Base-by-base conservation (phyloP, 2,797 vertebrate species). In the Phyllotis vaccarum region DNA sequence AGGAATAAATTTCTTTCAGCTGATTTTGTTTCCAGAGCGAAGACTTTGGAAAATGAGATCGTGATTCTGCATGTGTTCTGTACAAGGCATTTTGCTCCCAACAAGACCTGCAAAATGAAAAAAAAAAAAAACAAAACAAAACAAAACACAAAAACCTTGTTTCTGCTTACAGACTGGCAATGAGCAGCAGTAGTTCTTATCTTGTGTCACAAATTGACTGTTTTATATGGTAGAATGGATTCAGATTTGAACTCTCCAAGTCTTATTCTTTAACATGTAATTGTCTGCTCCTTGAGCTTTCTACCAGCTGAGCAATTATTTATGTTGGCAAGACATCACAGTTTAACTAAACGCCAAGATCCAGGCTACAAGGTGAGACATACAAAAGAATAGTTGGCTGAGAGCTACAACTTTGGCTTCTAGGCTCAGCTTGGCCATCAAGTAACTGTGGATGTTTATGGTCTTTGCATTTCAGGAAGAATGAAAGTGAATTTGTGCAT, bases 1-100 rank as follows among this genome's bases (percentile, higher is more conserved):
- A 97, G 70, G 68, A 75, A 92, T 75, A 80, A 92, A 94, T 97
- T 97, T 92, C 80, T 95, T 97, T 95, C 31, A 85, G 78, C 93
- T 94, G 66, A 95, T 94, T 95, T 70, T 91, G 79, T 94, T 95
- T 97, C 93, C 91, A 94, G 93, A 91, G 86, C 46, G 64, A 95
- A 80, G 75, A 74, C 75, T 94, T 96, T 78, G 49, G 95, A 95
- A 91, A 95, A 96, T 95, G 86, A 95, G 91, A 89, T 95, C 80
- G 83, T 86, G 89, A 91, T 81, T 95, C 46, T 14, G 21, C 34
- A 68, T 95, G 89, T 76, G 60, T 52, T 92, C 46, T 54, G 74
- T 62, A 66, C 91, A 92, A 93, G 64, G 79, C 46, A 86, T 76
- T 95, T 93, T 88, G 43, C 74, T 94, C 66, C 56, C 86, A 93